These are phyloP conservation scores for Engystomops pustulosus DNA, from an alignment of 2,113 vertebrate genomes.

Conservation along the genomic window DNA sequence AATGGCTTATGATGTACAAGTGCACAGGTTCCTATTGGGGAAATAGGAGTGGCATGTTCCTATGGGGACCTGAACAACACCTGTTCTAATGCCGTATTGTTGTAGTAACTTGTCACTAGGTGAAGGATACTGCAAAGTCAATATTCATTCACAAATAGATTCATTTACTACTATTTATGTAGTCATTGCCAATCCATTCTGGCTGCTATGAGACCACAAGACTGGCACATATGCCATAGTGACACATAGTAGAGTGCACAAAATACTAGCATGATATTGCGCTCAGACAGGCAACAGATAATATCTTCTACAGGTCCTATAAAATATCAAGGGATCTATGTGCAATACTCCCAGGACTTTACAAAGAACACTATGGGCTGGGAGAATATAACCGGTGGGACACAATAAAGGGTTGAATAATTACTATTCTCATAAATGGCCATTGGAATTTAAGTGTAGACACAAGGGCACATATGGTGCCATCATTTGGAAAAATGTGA, in stretches of 20 bases:
- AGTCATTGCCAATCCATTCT: not conserved
- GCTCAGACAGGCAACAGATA: no score
- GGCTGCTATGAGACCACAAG: not conserved
- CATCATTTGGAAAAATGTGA: no score
- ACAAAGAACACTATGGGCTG: no score
- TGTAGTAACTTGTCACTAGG: conserved; percentile 49
- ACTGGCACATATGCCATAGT: not conserved
- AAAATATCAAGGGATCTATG: no score
- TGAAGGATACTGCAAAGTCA: not conserved
- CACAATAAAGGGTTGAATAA: no score
- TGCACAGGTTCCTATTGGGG: conserved; percentile 1
- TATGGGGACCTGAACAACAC: conserved; percentile 51
- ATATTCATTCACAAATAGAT: conserved; percentile 17
- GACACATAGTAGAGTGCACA: not conserved
- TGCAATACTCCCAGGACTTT: no score
- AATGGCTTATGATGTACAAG: not conserved
- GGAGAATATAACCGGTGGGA: no score
- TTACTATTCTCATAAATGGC: no score
- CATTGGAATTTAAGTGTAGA: no score
- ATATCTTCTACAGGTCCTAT: no score
- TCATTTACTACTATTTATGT: conserved; percentile 8
- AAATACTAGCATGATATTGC: not conserved
- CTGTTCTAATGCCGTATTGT: conserved; percentile 55
- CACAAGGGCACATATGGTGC: no score
- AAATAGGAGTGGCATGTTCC: conserved; percentile 47